Conservation (phyloP, 2,888 invertebrate species). For the Parochlus steinenii region DNA sequence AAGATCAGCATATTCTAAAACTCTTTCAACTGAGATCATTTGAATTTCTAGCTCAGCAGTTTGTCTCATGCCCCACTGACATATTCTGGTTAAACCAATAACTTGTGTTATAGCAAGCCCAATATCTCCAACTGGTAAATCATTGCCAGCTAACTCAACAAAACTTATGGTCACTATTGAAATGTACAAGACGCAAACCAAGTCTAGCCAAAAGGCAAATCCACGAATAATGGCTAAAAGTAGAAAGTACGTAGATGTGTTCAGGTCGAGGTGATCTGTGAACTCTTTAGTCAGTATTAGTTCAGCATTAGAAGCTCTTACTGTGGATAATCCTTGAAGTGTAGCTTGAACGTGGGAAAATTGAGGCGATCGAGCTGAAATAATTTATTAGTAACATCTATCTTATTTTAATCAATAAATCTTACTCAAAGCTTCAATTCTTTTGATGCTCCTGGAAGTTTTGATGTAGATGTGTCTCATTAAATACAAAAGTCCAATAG, state of each 20-base stretch:
- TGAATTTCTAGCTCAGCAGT: conserved; percentile 69
- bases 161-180: conserved; percentile 71
- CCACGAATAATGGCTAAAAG: conserved; percentile 81
- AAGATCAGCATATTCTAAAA: conserved; percentile 61
- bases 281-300: conserved; percentile 43
- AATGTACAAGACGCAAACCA: conserved; percentile 75
- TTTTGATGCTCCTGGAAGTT: conserved; percentile 37
- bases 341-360: conserved; percentile 59
- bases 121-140: conserved; percentile 42
- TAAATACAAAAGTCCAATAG: conserved; percentile 39
- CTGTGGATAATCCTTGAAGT: conserved; percentile 58
- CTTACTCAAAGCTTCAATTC: conserved; percentile 39
- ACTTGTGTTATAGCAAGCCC: conserved; percentile 57
- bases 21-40: conserved; percentile 71
- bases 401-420: too few species aligned
- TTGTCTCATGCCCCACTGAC: conserved; percentile 73
- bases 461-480: conserved; percentile 38
- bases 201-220: conserved; percentile 83
- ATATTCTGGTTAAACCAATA: conserved; percentile 53
- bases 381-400: too few species aligned
- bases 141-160: conserved; percentile 43
- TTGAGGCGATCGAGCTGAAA: conserved; percentile 56
- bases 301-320: conserved; percentile 53
- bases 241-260: conserved; percentile 64
- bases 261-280: conserved; percentile 43